Percentiles rank a stretch among this genome's conserved stretches.
Evolutionary conservation across 2,797 vertebrate genomes (phyloP).

Genomic region (Channa striata): DNA sequence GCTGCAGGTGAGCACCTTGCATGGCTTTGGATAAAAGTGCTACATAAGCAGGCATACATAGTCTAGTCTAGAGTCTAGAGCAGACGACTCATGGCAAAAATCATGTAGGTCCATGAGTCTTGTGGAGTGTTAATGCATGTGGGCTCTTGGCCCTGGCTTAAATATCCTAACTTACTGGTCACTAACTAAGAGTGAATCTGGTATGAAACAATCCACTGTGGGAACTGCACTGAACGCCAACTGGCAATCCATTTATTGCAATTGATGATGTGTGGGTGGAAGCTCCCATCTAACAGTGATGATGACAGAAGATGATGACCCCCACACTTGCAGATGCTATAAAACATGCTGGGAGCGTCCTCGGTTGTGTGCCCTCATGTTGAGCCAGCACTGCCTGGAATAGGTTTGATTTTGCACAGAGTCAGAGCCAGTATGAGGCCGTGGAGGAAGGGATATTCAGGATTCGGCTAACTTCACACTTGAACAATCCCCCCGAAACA

Average conservation of each 20-base stretch:
- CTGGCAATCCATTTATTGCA: conserved; percentile 13
- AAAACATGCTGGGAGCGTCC: conserved; percentile 55
- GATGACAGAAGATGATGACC: conserved; percentile 29
- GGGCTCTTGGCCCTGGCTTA: conserved; percentile 15
- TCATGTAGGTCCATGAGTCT: not conserved
- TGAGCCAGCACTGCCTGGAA: conserved; percentile 44
- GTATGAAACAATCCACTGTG: conserved; percentile 4
- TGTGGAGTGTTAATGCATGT: no score
- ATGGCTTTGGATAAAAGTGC: no score
- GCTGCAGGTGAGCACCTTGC: no score
- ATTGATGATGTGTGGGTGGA: conserved; percentile 37
- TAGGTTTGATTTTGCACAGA: conserved; percentile 44
- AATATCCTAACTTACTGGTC: conserved; percentile 19
- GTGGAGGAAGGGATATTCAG: not conserved
- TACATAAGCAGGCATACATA: no score
- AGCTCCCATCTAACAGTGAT: conserved; percentile 12
- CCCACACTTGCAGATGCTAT: conserved; percentile 11
- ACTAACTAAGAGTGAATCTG: conserved; percentile 7
- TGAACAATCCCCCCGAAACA: conserved; percentile 25
- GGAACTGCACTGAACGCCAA: conserved; percentile 15
- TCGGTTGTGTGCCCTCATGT: conserved; percentile 63
- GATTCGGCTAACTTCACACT: conserved; percentile 40
- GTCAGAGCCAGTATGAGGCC: conserved; percentile 1
- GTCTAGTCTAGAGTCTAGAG: no score
- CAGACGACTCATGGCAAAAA: not conserved